A percentile compares a stretch with the other conserved stretches of the same genome.
These are phyloP conservation scores for Thamnophis elegans DNA, from an alignment of 2,797 vertebrate genomes.

Conservation along the genomic window DNA sequence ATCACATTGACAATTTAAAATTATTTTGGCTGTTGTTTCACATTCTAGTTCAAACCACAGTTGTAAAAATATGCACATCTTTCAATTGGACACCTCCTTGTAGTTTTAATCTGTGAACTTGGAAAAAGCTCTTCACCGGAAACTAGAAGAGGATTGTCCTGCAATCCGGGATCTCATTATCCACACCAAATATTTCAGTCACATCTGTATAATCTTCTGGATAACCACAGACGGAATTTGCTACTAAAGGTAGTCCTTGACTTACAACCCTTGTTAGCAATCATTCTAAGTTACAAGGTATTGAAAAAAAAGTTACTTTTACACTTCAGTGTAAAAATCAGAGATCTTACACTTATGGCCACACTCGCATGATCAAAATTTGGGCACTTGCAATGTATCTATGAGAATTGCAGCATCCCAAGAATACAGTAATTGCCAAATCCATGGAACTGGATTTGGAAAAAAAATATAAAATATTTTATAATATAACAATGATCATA, in stretches of 20 bases:
- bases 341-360: background rate
- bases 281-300: background rate
- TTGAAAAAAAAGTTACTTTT: background rate
- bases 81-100: background rate
- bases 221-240: background rate
- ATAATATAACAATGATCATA: background rate
- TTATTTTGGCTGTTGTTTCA: background rate
- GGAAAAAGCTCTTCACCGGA: background rate
- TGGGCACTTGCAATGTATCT: background rate
- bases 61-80: background rate
- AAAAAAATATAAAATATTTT: background rate
- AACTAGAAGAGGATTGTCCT: background rate
- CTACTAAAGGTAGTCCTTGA: background rate
- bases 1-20: background rate
- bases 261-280: background rate
- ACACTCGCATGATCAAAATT: background rate
- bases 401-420: background rate
- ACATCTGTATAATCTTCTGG: background rate
- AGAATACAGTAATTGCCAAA: background rate
- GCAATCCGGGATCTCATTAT: background rate
- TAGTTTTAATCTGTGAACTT: background rate
- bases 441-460: background rate
- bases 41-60: background rate
- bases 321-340: background rate
- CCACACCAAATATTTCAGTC: background rate